Evolutionary conservation across 2,113 vertebrate genomes (phyloP).

Genomic region (Isichthys henryi): DNA sequence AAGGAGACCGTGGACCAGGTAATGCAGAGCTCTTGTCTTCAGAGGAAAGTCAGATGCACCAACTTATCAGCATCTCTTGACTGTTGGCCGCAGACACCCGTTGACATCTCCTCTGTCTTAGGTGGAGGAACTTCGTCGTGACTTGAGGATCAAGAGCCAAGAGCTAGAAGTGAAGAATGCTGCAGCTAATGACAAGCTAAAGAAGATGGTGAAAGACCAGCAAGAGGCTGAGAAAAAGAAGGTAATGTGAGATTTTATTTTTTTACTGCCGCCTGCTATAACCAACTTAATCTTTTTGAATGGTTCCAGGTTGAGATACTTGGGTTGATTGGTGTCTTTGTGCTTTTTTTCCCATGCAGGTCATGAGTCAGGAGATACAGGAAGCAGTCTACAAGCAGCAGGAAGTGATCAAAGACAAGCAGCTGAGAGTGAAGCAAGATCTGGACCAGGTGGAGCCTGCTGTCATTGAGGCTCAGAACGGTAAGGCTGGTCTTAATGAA

Average conservation of each 20-base stretch:
- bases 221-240: conserved; percentile 99
- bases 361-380: conserved; percentile 98
- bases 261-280: neutral
- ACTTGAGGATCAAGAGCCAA: conserved; percentile 93
- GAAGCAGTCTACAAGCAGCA: conserved; percentile 94
- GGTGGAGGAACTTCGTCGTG: conserved; percentile 92
- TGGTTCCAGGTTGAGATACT: neutral
- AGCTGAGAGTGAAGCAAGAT: conserved; percentile 88
- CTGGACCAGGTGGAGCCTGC: conserved; percentile 96
- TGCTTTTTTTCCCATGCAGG: conserved; percentile 50
- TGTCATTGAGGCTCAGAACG: conserved; percentile 96
- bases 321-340: neutral
- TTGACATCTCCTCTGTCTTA: conserved; percentile 33
- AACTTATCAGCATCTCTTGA: neutral
- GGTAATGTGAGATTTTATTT: conserved; percentile 44
- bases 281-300: neutral
- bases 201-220: conserved; percentile 98
- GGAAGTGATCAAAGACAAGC: conserved; percentile 92
- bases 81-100: too few relatives aligned
- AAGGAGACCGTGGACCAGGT: conserved; percentile 98
- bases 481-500: conserved; percentile 51
- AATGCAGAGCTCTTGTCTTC: neutral
- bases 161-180: conserved; percentile 96
- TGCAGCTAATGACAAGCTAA: conserved; percentile 95
- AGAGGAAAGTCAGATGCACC: neutral